Evolutionary conservation across 2,113 vertebrate species (phyloP).

Genomic region (Ailurus styani): DNA sequence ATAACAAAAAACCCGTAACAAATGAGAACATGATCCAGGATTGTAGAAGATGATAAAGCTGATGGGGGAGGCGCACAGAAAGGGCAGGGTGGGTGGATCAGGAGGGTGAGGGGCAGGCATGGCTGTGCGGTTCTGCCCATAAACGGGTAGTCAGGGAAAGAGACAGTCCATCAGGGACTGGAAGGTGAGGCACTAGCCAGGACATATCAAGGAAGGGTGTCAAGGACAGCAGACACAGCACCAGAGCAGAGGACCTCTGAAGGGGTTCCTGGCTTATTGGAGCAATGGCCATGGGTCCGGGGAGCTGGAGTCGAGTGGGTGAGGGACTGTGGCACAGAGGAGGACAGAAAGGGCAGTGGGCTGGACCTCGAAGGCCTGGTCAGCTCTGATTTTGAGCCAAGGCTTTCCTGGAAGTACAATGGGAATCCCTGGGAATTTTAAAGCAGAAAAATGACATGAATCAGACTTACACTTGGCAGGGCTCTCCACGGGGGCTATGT

Average conservation of each 20-base stretch:
- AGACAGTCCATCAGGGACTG: neutral
- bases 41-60: neutral
- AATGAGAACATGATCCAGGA: neutral
- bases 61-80: neutral
- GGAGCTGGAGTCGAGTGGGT: neutral
- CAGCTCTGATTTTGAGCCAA: neutral
- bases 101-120: neutral
- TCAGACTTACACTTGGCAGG: neutral
- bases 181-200: neutral
- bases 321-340: neutral
- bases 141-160: neutral
- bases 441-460: neutral
- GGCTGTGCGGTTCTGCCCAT: neutral
- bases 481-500: fast-evolving
- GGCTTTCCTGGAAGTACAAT: neutral
- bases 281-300: neutral
- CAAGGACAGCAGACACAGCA: neutral
- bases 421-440: neutral
- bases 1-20: too few relatives aligned
- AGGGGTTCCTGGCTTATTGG: fast-evolving
- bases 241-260: neutral
- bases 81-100: neutral
- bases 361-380: neutral
- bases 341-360: neutral
- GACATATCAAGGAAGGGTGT: fast-evolving